Conservation (phyloP, 2,113 vertebrate genomes). For the Notothenia coriiceps region DNA sequence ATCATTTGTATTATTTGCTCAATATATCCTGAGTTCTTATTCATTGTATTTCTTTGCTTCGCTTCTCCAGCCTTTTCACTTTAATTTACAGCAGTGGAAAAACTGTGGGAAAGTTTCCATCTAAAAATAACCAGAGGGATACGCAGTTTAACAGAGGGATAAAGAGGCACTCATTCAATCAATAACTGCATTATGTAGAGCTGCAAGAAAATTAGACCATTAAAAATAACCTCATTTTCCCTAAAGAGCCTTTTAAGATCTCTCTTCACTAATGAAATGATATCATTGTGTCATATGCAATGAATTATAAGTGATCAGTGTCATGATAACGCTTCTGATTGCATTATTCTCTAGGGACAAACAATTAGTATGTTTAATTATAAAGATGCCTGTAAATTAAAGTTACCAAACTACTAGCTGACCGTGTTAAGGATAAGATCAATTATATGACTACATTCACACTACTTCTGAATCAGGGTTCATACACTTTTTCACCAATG, state of each 20-base stretch:
- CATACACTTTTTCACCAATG: too few relatives aligned
- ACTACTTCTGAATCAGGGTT: too few relatives aligned
- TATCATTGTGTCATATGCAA: not conserved
- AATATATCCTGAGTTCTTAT: not conserved
- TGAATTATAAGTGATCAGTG: conserved; percentile 1
- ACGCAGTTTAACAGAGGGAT: not conserved
- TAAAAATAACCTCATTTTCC: not conserved
- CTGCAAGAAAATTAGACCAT: not conserved
- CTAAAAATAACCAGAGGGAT: not conserved
- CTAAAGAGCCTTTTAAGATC: conserved; percentile 20
- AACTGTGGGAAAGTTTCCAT: not conserved
- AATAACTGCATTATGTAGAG: conserved; percentile 13
- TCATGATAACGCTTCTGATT: not conserved
- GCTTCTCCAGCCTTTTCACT: not conserved
- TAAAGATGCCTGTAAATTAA: not conserved
- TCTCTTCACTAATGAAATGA: conserved; percentile 9
- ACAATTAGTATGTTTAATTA: not conserved
- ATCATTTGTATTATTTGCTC: not conserved
- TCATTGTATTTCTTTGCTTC: not conserved
- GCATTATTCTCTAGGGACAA: conserved; percentile 2
- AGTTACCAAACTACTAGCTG: not conserved
- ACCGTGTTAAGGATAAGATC: not conserved
- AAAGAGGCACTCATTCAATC: not conserved
- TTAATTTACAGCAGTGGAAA: not conserved
- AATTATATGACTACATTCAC: not conserved